These are phyloP conservation scores for Channa striata DNA, from an alignment of 2,797 vertebrate species.

Conservation along the genomic window DNA sequence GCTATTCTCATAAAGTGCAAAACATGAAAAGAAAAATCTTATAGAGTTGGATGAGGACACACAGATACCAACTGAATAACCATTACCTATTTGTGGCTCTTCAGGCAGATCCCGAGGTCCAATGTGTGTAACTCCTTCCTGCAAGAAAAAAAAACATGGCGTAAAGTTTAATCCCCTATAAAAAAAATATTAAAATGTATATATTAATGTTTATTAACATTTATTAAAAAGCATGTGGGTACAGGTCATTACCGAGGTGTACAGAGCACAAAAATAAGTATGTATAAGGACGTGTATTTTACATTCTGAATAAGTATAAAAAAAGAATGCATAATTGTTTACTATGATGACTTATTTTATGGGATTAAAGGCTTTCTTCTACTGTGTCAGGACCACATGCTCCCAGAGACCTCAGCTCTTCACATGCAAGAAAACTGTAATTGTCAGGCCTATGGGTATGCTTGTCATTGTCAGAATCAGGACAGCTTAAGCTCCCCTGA, in stretches of 20 bases:
- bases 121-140: conserved; percentile 96
- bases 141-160: conserved; percentile 30
- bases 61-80: conserved; percentile 9
- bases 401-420: conserved; percentile 67
- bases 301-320: conserved; percentile 20
- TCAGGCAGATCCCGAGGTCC: conserved; percentile 88
- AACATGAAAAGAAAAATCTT: neutral
- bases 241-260: neutral
- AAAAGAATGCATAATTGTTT: conserved; percentile 44
- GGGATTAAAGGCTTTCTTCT: conserved; percentile 61
- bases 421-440: conserved; percentile 68
- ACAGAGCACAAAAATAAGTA: conserved; percentile 24
- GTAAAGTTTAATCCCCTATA: conserved; percentile 18
- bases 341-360: conserved; percentile 55
- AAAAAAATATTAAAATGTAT: no score
- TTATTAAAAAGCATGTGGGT: neutral
- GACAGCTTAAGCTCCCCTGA: conserved; percentile 69
- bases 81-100: conserved; percentile 93
- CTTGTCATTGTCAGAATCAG: conserved; percentile 77
- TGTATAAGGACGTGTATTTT: conserved; percentile 3
- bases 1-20: conserved; percentile 14
- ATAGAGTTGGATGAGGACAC: conserved; percentile 5
- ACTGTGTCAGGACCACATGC: conserved; percentile 66
- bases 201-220: no score
- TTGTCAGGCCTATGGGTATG: conserved; percentile 69